phyloP scores from a whole-genome alignment of 1,140 invertebrate species.

The Macrobrachium nipponense region DNA sequence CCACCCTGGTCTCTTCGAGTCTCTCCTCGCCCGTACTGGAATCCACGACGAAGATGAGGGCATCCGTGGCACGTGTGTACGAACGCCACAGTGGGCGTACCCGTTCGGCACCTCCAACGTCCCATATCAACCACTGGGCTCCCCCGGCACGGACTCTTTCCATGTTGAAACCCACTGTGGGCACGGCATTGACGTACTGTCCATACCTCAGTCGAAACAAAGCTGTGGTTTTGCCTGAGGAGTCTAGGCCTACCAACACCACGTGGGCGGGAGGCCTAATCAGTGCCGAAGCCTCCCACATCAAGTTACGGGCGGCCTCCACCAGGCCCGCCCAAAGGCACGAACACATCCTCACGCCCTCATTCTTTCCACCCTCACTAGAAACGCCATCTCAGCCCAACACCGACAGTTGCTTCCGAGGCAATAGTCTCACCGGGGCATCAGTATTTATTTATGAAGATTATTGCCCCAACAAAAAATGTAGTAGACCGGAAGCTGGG shows the following conservation, averaged over 20 bases:
- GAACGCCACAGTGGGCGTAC: constrained; percentile 92
- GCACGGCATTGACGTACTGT: constrained; percentile 96
- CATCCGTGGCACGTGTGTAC: constrained; percentile 91
- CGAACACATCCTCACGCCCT: constrained; percentile 33
- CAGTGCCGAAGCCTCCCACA: constrained; percentile 53
- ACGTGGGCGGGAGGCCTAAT: constrained; percentile 75
- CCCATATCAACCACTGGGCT: constrained; percentile 91
- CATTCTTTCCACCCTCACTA: not conserved
- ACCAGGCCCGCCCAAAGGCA: constrained; percentile 53
- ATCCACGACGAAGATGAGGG: constrained; percentile 93
- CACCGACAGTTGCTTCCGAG: not conserved
- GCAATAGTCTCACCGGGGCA: not conserved
- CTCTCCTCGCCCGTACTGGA: constrained; percentile 89
- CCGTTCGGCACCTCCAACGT: constrained; percentile 95
- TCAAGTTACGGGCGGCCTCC: constrained; percentile 45
- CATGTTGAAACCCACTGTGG: constrained; percentile 98
- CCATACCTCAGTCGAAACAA: constrained; percentile 97
- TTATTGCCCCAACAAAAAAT: not conserved
- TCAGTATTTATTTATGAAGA: not conserved
- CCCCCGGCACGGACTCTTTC: constrained; percentile 87
- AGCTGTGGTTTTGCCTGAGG: constrained; percentile 96
- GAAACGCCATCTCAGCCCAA: not conserved
- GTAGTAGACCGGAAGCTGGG: not conserved
- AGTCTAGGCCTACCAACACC: constrained; percentile 96
- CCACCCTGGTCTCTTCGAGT: constrained; percentile 95